These are phyloP conservation scores for Synodontis membranacea DNA, from an alignment of 2,113 vertebrate genomes.

Conservation along the genomic window DNA sequence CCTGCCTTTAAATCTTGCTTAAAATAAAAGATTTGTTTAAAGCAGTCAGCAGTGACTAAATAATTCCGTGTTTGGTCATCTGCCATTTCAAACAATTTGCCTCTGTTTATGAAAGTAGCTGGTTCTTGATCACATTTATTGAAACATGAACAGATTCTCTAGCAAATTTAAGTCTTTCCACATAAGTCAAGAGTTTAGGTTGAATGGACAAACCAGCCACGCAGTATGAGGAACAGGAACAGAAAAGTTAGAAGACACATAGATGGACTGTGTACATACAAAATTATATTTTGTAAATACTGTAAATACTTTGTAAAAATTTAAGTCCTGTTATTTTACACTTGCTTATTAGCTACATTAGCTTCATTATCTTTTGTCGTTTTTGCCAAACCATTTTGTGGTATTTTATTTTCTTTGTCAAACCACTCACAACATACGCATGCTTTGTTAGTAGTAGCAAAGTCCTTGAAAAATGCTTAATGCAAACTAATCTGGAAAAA, in stretches of 20 bases:
- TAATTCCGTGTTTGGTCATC: neutral
- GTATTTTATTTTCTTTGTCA: neutral
- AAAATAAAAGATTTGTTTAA: neutral
- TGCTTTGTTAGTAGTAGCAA: constrained; percentile 14
- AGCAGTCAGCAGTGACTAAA: neutral
- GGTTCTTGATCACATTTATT: neutral
- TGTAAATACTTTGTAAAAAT: neutral
- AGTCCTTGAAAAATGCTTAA: neutral
- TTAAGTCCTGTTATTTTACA: neutral
- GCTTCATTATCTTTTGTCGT: neutral
- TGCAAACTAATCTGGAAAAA: neutral
- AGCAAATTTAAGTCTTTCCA: neutral
- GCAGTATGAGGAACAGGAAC: neutral
- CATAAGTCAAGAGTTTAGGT: neutral
- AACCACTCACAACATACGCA: neutral
- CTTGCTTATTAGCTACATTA: neutral
- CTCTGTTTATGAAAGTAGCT: neutral
- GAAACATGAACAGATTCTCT: neutral
- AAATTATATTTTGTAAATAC: neutral
- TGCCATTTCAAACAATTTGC: neutral
- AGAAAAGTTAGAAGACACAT: neutral
- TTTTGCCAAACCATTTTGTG: neutral
- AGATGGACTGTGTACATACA: neutral
- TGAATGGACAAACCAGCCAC: neutral
- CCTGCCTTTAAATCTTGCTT: neutral